Conservation (phyloP, 2,797 vertebrate species). For the Strix occidentalis region DNA sequence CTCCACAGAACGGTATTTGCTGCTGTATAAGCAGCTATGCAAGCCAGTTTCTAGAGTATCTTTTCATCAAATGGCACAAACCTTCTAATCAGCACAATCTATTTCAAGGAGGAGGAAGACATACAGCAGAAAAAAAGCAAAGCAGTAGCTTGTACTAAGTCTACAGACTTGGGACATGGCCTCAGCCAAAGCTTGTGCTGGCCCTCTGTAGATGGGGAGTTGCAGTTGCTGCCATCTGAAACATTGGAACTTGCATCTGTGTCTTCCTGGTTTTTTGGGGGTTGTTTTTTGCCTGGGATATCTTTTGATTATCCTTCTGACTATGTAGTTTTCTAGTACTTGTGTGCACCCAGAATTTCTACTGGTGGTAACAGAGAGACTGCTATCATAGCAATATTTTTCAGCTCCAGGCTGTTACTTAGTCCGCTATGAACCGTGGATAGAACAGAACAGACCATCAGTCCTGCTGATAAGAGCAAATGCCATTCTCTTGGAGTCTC, state of each 20-base stretch:
- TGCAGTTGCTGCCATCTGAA: not conserved
- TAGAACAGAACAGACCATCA: not conserved
- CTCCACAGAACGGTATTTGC: not conserved
- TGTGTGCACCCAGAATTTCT: not conserved
- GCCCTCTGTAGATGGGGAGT: not conserved
- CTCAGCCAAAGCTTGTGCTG: not conserved
- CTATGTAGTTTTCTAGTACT: not conserved
- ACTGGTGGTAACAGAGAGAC: not conserved
- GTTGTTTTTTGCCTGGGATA: not conserved
- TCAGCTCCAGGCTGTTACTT: not conserved
- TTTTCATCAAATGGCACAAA: not conserved
- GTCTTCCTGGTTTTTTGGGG: not conserved
- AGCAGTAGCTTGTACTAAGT: not conserved
- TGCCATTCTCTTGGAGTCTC: not conserved
- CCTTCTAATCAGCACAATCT: not conserved
- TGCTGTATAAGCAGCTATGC: slow-evolving; percentile 15
- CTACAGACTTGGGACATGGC: not conserved
- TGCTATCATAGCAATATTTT: not conserved
- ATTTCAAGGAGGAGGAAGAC: not conserved
- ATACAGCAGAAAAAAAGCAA: not conserved
- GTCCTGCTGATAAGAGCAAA: not conserved
- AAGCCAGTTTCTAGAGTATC: not conserved
- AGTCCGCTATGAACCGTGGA: not conserved
- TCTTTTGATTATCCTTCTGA: not conserved
- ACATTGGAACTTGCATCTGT: not conserved